phyloP scores from a whole-genome alignment of 1,140 invertebrate species.

The Zaprionus ornatus region DNA sequence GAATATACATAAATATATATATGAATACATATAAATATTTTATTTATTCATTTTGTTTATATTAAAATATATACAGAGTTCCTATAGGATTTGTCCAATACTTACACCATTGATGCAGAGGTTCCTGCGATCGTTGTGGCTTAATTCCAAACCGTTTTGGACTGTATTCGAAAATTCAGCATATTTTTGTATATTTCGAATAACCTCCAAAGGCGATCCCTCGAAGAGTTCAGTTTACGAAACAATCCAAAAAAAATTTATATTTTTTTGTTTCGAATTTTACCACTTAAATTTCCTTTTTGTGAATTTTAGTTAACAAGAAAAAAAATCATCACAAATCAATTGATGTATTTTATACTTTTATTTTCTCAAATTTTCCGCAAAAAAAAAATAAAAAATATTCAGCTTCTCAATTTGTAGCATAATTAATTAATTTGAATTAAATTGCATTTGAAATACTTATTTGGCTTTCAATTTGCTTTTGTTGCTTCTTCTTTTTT shows the following conservation, averaged over 20 bases:
- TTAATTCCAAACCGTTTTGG: conserved; percentile 54
- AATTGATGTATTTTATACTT: conserved; percentile 20
- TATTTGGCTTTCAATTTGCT: conserved; percentile 54
- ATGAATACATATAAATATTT: neutral
- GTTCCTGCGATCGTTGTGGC: conserved; percentile 26
- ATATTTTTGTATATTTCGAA: conserved; percentile 49
- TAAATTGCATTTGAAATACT: conserved; percentile 58
- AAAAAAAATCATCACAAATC: conserved; percentile 67
- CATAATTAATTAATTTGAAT: conserved; percentile 52
- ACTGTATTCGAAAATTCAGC: conserved; percentile 68
- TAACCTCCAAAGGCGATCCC: conserved; percentile 46
- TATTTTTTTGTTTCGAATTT: conserved; percentile 24
- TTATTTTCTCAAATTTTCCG: conserved; percentile 28
- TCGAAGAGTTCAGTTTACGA: conserved; percentile 50
- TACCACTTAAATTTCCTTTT: conserved; percentile 28
- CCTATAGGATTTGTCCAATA: conserved; percentile 16
- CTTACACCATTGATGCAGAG: conserved; percentile 65
- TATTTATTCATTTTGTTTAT: neutral
- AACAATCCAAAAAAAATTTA: conserved; percentile 25
- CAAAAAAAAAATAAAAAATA: conserved; percentile 74
- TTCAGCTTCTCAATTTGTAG: conserved; percentile 32
- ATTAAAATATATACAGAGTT: neutral
- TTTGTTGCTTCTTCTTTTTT: conserved; percentile 34
- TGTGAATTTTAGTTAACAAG: conserved; percentile 64
- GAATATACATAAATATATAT: neutral